Percentiles rank a stretch among this genome's conserved stretches.
These are phyloP conservation scores for Epizoanthus illoricatus DNA, from an alignment of 92 coral and sea anemone genomes.

Conservation along the genomic window DNA sequence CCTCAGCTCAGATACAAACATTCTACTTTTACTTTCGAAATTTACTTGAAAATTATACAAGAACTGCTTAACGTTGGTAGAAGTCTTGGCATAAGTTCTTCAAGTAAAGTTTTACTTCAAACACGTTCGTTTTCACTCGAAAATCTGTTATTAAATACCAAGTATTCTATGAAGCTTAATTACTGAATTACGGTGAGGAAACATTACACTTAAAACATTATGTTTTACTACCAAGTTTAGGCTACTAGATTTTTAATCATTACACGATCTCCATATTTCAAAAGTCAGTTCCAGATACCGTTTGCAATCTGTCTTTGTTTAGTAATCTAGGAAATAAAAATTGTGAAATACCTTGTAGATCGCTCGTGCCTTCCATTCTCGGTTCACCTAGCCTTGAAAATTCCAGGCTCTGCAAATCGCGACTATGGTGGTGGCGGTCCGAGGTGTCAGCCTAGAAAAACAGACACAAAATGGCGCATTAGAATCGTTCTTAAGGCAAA, in stretches of 20 bases:
- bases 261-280: slow-evolving; percentile 13
- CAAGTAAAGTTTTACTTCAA: neutral
- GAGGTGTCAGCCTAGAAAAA: slow-evolving; percentile 41
- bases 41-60: slow-evolving; percentile 9
- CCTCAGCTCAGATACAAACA: slow-evolving; percentile 36
- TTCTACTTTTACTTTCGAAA: slow-evolving; percentile 29
- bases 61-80: neutral
- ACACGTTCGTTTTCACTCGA: neutral
- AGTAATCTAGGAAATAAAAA: neutral
- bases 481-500: slow-evolving; percentile 27
- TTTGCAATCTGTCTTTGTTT: neutral
- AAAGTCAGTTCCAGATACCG: neutral
- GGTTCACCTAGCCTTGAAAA: slow-evolving; percentile 43
- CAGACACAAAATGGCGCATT: neutral
- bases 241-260: neutral
- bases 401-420: slow-evolving; percentile 34
- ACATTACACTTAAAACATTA: slow-evolving; percentile 18
- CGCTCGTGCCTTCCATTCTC: slow-evolving; percentile 43
- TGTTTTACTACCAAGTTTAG: no score
- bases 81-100: neutral
- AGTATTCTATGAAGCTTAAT: slow-evolving; percentile 31
- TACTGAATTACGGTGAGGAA: slow-evolving; percentile 34
- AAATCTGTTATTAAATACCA: slow-evolving; percentile 19
- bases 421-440: slow-evolving; percentile 19
- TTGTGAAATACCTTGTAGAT: slow-evolving; percentile 25